Percentiles rank a stretch among this genome's conserved stretches.
phyloP scores from a whole-genome alignment of 2,113 vertebrate genomes.

The Sorex fumeus region DNA sequence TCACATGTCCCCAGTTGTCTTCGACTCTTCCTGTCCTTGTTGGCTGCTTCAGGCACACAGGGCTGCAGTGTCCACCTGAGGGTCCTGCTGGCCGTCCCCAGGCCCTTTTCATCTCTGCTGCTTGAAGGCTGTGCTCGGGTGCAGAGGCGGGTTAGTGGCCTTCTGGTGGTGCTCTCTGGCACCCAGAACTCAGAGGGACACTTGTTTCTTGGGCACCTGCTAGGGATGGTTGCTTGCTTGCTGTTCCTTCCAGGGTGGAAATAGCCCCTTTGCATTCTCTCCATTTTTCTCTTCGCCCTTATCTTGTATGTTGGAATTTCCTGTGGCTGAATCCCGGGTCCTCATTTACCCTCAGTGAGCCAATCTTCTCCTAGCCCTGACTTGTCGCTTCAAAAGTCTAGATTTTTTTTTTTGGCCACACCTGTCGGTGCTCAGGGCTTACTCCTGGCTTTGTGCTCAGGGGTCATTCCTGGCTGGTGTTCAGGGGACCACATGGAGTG shows the following conservation, averaged over 20 bases:
- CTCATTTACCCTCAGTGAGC: not conserved
- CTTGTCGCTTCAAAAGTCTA: not conserved
- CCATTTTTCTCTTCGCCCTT: constrained; percentile 7
- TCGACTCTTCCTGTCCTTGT: not conserved
- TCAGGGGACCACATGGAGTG: too few relatives aligned
- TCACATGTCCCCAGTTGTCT: not conserved
- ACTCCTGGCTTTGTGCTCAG: too few relatives aligned
- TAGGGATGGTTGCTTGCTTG: not conserved
- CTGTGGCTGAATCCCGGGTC: not conserved
- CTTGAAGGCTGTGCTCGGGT: not conserved
- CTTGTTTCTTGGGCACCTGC: not conserved
- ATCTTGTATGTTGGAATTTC: not conserved
- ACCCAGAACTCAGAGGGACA: too few relatives aligned
- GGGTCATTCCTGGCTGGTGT: too few relatives aligned
- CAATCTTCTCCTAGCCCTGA: not conserved
- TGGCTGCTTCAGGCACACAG: not conserved
- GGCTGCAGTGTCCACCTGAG: not conserved
- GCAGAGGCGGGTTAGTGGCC: not conserved
- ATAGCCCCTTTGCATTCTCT: not conserved
- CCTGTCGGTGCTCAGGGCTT: too few relatives aligned
- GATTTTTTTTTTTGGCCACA: not conserved
- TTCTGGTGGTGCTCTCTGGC: not conserved
- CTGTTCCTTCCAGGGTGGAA: not conserved
- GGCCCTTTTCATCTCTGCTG: not conserved
- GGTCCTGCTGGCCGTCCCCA: not conserved